Percentiles rank a stretch among this genome's conserved stretches.
Conservation (phyloP, 2,797 vertebrate species). For the Podarcis lilfordi region DNA sequence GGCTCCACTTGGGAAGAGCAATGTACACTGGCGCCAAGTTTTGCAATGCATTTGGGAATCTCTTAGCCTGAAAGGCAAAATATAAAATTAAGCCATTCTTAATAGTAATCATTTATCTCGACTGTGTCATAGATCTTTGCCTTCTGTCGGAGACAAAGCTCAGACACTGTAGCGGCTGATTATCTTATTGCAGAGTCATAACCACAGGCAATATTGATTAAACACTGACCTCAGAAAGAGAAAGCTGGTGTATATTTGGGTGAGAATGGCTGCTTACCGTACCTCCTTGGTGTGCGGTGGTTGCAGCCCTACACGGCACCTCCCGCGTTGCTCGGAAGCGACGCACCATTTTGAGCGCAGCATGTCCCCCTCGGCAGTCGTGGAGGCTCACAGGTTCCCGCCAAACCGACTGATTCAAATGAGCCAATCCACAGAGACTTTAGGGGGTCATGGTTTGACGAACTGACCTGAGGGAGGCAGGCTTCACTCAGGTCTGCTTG, state of each 20-base stretch:
- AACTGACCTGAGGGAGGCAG: too few species aligned
- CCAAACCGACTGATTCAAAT: too few species aligned
- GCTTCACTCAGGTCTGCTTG: too few species aligned
- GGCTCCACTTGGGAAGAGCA: neutral
- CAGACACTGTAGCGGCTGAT: neutral
- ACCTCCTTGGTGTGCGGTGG: too few species aligned
- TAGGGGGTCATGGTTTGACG: too few species aligned
- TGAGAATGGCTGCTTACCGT: neutral
- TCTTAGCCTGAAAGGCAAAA: slow-evolving; percentile 18
- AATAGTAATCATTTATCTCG: slow-evolving; percentile 48
- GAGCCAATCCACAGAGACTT: too few species aligned
- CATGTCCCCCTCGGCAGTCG: too few species aligned
- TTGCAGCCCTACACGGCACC: fast-evolving
- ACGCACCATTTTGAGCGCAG: too few species aligned
- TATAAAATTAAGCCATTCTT: slow-evolving; percentile 25
- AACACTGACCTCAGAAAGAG: neutral
- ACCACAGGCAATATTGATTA: neutral
- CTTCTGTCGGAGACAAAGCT: neutral
- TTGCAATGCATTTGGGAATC: slow-evolving; percentile 35
- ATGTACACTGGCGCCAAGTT: neutral
- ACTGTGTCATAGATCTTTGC: neutral
- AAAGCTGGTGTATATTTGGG: neutral
- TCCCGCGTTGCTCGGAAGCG: too few species aligned
- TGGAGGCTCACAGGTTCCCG: too few species aligned
- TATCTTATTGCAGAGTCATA: slow-evolving; percentile 19